Base-by-base conservation (phyloP, 2,113 vertebrate genomes). In the Prochilodus magdalenae region DNA sequence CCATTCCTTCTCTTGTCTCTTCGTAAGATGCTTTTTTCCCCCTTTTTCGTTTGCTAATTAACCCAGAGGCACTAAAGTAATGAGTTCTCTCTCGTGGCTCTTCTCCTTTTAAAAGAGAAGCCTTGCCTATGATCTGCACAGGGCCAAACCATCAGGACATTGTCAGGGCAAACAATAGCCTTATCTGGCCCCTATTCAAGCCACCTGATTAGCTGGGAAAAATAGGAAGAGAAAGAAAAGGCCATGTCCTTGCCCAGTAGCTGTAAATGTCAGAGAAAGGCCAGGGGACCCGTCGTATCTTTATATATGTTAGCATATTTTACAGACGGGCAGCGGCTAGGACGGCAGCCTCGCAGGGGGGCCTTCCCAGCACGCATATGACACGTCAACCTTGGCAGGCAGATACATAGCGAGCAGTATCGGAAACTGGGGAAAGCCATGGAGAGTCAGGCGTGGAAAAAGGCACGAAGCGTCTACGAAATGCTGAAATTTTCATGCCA, bases 171-270 rank as follows among this genome's bases (percentile, higher is more conserved):
- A 92, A 97, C 95, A 98, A 97, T 96, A 89, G 92, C 86, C 93
- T 97, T 97, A 97, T 96, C 96, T 94, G 91, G 82, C 90, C 91
- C 91, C 94, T 93, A 95, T 96, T 96, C 95, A 95, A 94, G 94
- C 92, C 93, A 95, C 93, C 93, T 94, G 96, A 97, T 96, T 95
- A 96, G 95, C 94, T 91, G 86, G 81, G 90, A 94, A 94, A 95
- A 94, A 95, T 87, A 91, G 92, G 92, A 91, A 92, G 90, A 92
- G 92, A 95, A 90, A 95, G 94, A 93, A 96, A 96, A 95, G 93
- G 95, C 90, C 72, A 81, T 94, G 94, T 94, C 95, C 95, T 97
- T 96, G 95, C 89, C 90, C 90, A 88, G 90, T 87, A 91, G 89
- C 90, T 89, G 90, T 87, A 96, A 95, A 97, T 96, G 96, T 97